These are phyloP conservation scores for Antidorcas marsupialis DNA, from an alignment of 2,113 vertebrate genomes.

Conservation along the genomic window DNA sequence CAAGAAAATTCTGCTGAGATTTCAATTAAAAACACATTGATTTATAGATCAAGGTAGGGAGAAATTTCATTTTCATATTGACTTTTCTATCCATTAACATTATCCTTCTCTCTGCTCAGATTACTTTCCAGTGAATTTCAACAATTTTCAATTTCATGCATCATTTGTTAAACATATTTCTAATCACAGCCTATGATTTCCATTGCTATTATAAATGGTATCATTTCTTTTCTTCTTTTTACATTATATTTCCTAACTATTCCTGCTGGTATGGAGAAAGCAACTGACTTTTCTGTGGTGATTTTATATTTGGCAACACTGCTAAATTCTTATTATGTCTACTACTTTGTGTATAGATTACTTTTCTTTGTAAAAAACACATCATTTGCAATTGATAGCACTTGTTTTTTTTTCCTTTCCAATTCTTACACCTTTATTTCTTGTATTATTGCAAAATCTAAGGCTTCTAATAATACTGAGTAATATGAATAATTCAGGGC, in stretches of 20 bases:
- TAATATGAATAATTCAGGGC: not conserved
- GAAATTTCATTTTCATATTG: not conserved
- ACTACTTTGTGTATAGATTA: not conserved
- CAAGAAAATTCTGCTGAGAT: not conserved
- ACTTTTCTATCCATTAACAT: not conserved
- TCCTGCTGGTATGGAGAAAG: not conserved
- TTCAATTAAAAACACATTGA: not conserved
- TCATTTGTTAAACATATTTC: not conserved
- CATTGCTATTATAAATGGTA: not conserved
- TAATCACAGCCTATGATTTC: not conserved
- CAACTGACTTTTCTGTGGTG: not conserved
- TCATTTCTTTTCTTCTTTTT: not conserved
- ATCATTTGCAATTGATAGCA: not conserved
- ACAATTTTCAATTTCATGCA: not conserved
- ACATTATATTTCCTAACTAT: not conserved
- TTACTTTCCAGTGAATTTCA: constrained; percentile 9
- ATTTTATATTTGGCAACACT: not conserved
- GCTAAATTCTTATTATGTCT: not conserved
- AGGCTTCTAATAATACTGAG: not conserved
- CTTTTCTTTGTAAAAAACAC: not conserved
- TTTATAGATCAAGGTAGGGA: not conserved
- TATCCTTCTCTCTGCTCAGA: not conserved
- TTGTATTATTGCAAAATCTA: not conserved
- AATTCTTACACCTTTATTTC: not conserved
- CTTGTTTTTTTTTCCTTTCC: not conserved